These are phyloP conservation scores for Zingel zingel DNA, from an alignment of 2,113 vertebrate genomes.

Conservation along the genomic window DNA sequence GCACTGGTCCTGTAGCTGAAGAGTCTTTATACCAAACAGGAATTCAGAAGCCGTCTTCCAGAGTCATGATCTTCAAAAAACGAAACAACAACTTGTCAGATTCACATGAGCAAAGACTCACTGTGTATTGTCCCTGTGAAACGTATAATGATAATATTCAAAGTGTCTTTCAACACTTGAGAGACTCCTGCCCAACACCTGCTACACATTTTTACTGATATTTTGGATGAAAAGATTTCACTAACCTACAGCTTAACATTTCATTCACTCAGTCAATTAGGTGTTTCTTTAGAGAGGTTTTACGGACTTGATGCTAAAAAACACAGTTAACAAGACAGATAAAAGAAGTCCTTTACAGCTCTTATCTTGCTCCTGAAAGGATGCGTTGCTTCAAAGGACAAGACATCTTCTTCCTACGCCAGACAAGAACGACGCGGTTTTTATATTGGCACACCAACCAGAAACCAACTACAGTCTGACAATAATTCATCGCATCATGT, in stretches of 20 bases:
- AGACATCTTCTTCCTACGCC: not conserved
- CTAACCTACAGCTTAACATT: too few species aligned
- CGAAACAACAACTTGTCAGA: not conserved
- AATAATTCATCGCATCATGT: not conserved
- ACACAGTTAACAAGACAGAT: not conserved
- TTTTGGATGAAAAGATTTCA: too few species aligned
- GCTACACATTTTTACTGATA: conserved; percentile 29
- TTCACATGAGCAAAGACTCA: not conserved
- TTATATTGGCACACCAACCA: not conserved
- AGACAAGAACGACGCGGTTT: not conserved
- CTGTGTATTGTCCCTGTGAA: not conserved
- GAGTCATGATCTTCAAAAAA: conserved; percentile 88
- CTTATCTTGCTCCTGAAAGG: not conserved
- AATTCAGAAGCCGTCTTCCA: conserved; percentile 85
- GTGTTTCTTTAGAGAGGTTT: conserved; percentile 9
- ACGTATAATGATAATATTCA: not conserved
- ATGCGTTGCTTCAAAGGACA: not conserved
- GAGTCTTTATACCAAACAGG: conserved; percentile 15
- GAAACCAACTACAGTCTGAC: not conserved
- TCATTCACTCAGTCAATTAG: conserved; percentile 28
- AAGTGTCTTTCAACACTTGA: not conserved
- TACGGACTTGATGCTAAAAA: not conserved
- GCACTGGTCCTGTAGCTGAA: conserved; percentile 46
- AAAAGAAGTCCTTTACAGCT: not conserved
- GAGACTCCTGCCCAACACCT: conserved; percentile 1